A percentile compares a stretch with the other conserved stretches of the same genome.
Evolutionary conservation across 2,113 vertebrate species (phyloP).

Genomic region (Erythrolamprus reginae): DNA sequence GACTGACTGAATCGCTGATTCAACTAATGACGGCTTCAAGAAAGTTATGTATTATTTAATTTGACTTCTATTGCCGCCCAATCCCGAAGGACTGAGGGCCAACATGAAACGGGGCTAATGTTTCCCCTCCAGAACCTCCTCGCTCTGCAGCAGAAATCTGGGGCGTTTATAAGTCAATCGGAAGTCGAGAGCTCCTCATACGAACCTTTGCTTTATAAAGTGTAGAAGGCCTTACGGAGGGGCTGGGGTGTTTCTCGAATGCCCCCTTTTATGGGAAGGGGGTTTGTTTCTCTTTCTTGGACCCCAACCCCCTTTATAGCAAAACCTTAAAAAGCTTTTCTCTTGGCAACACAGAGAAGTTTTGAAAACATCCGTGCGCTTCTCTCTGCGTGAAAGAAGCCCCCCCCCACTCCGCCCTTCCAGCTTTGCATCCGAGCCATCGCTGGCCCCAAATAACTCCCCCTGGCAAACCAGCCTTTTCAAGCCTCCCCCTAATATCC

Average conservation of each 20-base stretch:
- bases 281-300: not conserved
- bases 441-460: not conserved
- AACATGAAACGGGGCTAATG: not conserved
- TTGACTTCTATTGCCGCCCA: too few relatives aligned
- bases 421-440: not conserved
- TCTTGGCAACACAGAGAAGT: not conserved
- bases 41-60: too few relatives aligned
- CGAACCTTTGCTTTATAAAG: too few relatives aligned
- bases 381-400: too few relatives aligned
- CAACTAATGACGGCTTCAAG: too few relatives aligned
- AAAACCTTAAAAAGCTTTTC: not conserved
- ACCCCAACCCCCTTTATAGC: not conserved
- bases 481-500: too few relatives aligned
- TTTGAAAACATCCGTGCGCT: not conserved
- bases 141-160: not conserved
- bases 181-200: fast-evolving
- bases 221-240: not conserved
- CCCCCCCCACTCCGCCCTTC: too few relatives aligned
- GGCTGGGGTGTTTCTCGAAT: not conserved
- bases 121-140: not conserved
- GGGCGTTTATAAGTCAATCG: fast-evolving
- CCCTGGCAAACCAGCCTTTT: not conserved
- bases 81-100: too few relatives aligned
- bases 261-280: too few relatives aligned
- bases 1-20: too few relatives aligned